Evolutionary conservation across 2,888 invertebrate genomes (phyloP).

Genomic region (Drosophila maculinotata): DNA sequence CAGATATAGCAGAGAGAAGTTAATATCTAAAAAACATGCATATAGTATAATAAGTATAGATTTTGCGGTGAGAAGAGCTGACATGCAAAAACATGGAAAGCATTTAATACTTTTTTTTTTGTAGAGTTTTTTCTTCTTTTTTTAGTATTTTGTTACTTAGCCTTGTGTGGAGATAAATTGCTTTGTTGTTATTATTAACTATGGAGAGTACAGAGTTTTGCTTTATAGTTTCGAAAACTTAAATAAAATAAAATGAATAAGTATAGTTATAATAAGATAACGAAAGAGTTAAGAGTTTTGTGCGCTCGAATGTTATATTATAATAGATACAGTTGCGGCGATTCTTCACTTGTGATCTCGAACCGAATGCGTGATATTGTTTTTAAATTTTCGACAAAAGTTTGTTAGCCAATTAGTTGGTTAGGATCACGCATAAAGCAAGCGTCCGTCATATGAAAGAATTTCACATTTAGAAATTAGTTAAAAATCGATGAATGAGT

Average conservation of each 20-base stretch:
- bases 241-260: constrained; percentile 41
- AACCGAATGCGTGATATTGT: constrained; percentile 5
- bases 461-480: constrained; percentile 52
- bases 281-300: constrained; percentile 41
- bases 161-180: constrained; percentile 77
- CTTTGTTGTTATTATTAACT: constrained; percentile 65
- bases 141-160: constrained; percentile 60
- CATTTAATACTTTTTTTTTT: constrained; percentile 8
- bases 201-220: constrained; percentile 72
- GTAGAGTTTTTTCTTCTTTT: constrained; percentile 11
- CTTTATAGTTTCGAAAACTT: constrained; percentile 36
- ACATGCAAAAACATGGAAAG: constrained; percentile 65
- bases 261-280: constrained; percentile 24
- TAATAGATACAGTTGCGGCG: constrained; percentile 30
- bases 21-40: constrained; percentile 48
- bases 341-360: constrained; percentile 53
- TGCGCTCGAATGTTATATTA: constrained; percentile 52
- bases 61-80: constrained; percentile 20
- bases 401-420: constrained; percentile 31
- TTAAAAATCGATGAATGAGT: constrained; percentile 38
- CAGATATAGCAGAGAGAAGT: constrained; percentile 36
- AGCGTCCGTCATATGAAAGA: constrained; percentile 39
- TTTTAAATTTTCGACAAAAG: constrained; percentile 12
- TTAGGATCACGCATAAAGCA: constrained; percentile 60
- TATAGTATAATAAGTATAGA: constrained; percentile 23